Conservation (phyloP, 2,113 vertebrate species). For the Myrmecobius fasciatus region DNA sequence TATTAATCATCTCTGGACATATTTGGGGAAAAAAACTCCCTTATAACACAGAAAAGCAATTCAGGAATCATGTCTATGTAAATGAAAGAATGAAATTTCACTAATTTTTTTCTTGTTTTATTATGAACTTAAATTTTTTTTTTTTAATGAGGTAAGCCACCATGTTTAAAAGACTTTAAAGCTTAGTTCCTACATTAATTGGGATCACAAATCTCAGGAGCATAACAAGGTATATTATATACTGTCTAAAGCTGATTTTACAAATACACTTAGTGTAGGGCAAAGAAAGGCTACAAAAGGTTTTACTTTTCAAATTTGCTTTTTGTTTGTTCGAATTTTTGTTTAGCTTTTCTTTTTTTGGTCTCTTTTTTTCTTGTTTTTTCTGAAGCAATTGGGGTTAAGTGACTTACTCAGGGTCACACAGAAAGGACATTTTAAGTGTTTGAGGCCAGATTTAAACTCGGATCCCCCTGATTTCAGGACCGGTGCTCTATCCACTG, state of each 20-base stretch:
- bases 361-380: too few species aligned
- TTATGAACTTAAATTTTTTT: neutral
- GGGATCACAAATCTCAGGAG: neutral
- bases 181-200: neutral
- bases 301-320: too few species aligned
- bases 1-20: neutral
- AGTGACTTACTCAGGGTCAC: too few species aligned
- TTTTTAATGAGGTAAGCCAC: too few species aligned
- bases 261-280: neutral
- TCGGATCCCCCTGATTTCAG: too few species aligned
- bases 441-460: too few species aligned
- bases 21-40: neutral
- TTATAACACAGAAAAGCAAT: neutral
- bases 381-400: too few species aligned
- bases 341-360: neutral
- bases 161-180: neutral
- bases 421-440: too few species aligned
- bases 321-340: neutral
- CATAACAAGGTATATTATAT: neutral
- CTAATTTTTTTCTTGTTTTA: neutral
- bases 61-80: neutral
- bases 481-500: too few species aligned
- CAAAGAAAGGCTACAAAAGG: neutral
- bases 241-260: neutral
- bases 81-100: neutral